phyloP scores from a whole-genome alignment of 2,113 vertebrate genomes.

The Irena cyanogastra region DNA sequence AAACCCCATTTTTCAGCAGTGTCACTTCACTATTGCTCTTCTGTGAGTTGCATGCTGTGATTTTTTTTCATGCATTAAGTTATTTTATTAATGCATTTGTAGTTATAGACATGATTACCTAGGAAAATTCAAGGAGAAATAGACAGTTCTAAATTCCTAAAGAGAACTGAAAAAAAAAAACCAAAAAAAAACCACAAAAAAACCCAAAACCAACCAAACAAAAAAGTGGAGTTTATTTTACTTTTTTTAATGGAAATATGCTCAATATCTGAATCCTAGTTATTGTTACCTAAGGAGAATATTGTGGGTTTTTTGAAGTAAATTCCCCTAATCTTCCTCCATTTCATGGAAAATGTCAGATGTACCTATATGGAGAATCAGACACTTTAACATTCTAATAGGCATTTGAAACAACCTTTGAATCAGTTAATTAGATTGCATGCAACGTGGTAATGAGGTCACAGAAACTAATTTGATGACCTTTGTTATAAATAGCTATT shows the following conservation, averaged over 20 bases:
- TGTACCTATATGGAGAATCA: background rate
- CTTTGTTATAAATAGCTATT: conserved; percentile 33
- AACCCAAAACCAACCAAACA: background rate
- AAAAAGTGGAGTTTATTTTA: background rate
- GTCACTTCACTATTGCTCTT: background rate
- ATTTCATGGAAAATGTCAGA: background rate
- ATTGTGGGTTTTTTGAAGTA: background rate
- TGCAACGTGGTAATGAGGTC: conserved; percentile 9
- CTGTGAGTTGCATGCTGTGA: background rate
- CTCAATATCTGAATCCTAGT: background rate
- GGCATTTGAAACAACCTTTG: background rate
- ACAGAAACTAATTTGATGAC: conserved; percentile 30
- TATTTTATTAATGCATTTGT: background rate
- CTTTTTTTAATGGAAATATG: background rate
- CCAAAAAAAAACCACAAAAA: too few relatives aligned
- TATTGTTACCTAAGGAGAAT: background rate
- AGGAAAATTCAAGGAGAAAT: background rate
- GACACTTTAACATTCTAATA: background rate
- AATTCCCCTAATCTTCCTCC: background rate
- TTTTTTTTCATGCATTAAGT: background rate
- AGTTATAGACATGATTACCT: too few relatives aligned
- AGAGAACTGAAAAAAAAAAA: background rate
- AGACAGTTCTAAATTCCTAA: background rate
- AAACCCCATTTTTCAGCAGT: background rate
- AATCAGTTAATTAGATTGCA: conserved; percentile 20